Conservation (phyloP, 1,140 invertebrate genomes). For the Globodera rostochiensis region DNA sequence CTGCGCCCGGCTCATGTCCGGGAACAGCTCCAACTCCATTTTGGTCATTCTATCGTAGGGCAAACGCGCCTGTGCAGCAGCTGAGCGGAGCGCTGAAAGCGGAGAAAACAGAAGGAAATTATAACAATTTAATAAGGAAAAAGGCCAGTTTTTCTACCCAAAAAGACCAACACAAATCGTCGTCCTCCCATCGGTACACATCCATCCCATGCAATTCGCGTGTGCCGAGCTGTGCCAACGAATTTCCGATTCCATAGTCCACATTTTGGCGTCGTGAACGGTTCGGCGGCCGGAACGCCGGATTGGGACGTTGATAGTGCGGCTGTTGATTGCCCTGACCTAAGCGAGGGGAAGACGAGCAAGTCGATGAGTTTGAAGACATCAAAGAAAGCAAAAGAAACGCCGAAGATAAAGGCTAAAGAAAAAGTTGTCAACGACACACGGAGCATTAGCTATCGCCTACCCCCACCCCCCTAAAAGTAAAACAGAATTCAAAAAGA, state of each 20-base stretch:
- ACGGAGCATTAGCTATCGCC: too few species aligned
- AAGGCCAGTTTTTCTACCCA: background rate
- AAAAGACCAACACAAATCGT: constrained; percentile 22
- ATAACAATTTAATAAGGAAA: background rate
- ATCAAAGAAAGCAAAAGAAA: background rate
- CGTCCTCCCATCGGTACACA: constrained; percentile 30
- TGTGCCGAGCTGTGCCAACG: constrained; percentile 6
- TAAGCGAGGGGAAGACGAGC: background rate
- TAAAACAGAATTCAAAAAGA: too few species aligned
- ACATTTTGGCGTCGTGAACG: constrained; percentile 27
- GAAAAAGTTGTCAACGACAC: too few species aligned
- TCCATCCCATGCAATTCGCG: constrained; percentile 18
- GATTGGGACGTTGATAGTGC: background rate
- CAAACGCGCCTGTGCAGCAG: constrained; percentile 51
- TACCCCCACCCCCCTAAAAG: too few species aligned
- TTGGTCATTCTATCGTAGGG: constrained; percentile 46
- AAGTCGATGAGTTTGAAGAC: constrained; percentile 17
- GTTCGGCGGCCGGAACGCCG: background rate
- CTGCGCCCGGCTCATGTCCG: constrained; percentile 36
- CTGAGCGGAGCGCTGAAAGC: constrained; percentile 39
- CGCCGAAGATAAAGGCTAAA: too few species aligned
- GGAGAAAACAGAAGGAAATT: background rate
- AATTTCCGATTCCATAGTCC: constrained; percentile 22
- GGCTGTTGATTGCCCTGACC: background rate
- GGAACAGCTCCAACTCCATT: constrained; percentile 65